A percentile compares a stretch with the other conserved stretches of the same genome.
Conservation (phyloP, 1,140 invertebrate genomes). For the Meloidogyne exigua region DNA sequence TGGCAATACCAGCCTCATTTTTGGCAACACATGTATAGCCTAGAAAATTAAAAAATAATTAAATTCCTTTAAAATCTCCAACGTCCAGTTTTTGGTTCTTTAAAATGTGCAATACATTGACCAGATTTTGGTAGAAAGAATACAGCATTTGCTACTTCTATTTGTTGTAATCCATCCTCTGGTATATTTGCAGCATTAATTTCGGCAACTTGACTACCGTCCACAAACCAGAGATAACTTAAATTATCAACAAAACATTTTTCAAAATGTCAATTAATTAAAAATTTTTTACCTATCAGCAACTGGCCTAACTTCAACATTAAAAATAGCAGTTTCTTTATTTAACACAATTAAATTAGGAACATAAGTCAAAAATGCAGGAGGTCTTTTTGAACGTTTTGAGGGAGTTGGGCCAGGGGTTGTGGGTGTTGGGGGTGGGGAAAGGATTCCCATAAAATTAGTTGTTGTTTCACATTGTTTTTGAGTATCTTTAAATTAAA, state of each 20-base stretch:
- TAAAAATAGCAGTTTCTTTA: conserved; percentile 49
- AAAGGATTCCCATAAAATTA: conserved; percentile 22
- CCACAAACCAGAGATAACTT: conserved; percentile 59
- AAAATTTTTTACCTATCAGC: conserved; percentile 18
- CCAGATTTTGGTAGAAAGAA: conserved; percentile 54
- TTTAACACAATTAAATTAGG: conserved; percentile 52
- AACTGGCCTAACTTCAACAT: conserved; percentile 52
- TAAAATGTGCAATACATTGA: conserved; percentile 58
- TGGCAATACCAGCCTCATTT: conserved; percentile 55
- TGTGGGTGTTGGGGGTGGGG: not conserved
- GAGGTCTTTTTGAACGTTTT: conserved; percentile 29
- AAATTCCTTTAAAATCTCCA: not conserved
- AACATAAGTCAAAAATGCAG: conserved; percentile 43
- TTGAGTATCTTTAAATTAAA: not conserved
- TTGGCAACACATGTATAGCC: conserved; percentile 60
- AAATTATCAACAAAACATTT: not conserved
- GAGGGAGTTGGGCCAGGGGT: conserved; percentile 27
- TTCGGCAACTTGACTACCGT: conserved; percentile 45
- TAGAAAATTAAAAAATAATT: conserved; percentile 21
- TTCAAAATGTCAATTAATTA: not conserved
- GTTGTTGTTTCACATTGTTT: conserved; percentile 10
- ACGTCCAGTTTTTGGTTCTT: conserved; percentile 16
- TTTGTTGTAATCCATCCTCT: conserved; percentile 12
- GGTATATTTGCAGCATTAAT: conserved; percentile 11
- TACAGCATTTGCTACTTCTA: conserved; percentile 31